Conservation (phyloP, 2,113 vertebrate genomes). For the Monopterus albus region DNA sequence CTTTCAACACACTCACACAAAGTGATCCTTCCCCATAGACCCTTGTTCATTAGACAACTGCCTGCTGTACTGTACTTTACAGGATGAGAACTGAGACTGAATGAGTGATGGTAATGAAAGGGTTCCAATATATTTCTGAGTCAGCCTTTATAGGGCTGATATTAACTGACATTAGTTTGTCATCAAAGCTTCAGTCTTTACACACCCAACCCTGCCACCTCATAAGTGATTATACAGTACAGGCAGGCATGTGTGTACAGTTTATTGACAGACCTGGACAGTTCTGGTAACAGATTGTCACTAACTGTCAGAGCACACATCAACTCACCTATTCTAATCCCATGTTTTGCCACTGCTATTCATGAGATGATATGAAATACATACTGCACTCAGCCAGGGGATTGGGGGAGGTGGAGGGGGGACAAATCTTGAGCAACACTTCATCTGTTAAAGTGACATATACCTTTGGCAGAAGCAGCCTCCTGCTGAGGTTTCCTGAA, state of each 20-base stretch:
- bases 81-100: constrained; percentile 67
- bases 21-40: constrained; percentile 73
- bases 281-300: constrained; percentile 52
- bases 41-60: constrained; percentile 78
- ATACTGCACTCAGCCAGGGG: not conserved
- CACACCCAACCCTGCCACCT: too few relatives aligned
- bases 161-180: constrained; percentile 75
- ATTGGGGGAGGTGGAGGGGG: constrained; percentile 43
- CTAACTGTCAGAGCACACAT: constrained; percentile 38
- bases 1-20: constrained; percentile 70
- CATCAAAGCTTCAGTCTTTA: constrained; percentile 49
- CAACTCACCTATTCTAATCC: constrained; percentile 37
- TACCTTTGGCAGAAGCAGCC: constrained; percentile 33
- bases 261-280: constrained; percentile 48
- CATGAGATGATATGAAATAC: constrained; percentile 23
- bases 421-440: constrained; percentile 21
- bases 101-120: constrained; percentile 78
- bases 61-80: constrained; percentile 61
- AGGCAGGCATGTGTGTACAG: constrained; percentile 15
- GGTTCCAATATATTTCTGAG: constrained; percentile 74
- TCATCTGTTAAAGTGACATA: constrained; percentile 30
- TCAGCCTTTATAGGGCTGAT: constrained; percentile 71
- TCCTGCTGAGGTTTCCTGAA: constrained; percentile 67
- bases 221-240: constrained; percentile 56
- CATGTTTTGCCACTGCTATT: constrained; percentile 14